Percentiles rank a stretch among this genome's conserved stretches.
Conservation (phyloP, 2,113 vertebrate species). For the Campylorhamphus procurvoides region DNA sequence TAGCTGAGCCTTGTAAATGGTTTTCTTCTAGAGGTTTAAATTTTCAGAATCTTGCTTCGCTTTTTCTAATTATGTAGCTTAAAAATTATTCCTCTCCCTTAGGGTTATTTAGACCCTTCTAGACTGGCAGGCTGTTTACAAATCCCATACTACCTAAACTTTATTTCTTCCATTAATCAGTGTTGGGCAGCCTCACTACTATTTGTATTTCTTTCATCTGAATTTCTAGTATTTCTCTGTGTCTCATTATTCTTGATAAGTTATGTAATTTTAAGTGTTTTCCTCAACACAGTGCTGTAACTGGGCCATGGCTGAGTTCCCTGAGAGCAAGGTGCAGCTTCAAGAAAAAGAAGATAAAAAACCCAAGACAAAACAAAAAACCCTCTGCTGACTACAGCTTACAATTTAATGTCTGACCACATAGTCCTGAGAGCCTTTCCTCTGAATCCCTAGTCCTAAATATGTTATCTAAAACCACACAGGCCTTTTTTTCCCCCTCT, state of each 20-base stretch:
- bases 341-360: background rate
- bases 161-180: background rate
- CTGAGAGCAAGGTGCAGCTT: conserved; percentile 57
- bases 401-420: conserved; percentile 54
- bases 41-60: background rate
- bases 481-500: background rate
- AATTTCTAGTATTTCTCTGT: background rate
- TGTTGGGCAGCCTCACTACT: background rate
- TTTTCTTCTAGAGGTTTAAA: background rate
- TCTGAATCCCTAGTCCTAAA: conserved; percentile 26
- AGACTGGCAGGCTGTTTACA: background rate
- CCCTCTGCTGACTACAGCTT: conserved; percentile 20
- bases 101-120: background rate
- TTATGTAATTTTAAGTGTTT: background rate
- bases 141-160: background rate
- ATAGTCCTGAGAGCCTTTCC: conserved; percentile 4
- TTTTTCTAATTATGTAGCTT: background rate
- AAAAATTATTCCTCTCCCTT: background rate
- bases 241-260: background rate
- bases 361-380: background rate
- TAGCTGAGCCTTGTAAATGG: background rate
- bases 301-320: background rate
- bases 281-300: background rate
- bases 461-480: conserved; percentile 52
- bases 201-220: background rate